Base-by-base conservation (phyloP, 2,797 vertebrate species). In the Aythya fuligula region DNA sequence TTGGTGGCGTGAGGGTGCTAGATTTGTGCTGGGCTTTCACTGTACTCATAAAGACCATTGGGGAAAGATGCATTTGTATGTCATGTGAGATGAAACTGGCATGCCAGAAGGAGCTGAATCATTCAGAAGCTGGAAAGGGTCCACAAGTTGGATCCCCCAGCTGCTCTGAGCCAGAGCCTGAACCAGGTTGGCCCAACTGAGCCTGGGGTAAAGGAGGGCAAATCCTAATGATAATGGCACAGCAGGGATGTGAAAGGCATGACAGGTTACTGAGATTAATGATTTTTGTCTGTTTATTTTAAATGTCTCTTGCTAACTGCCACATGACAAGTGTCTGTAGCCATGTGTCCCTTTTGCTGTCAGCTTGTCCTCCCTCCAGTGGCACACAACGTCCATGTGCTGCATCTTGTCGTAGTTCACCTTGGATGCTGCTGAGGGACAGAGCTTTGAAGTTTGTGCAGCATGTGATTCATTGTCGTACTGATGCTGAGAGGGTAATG, bases 321-420 rank as follows among this genome's bases (percentile, higher is more conserved):
- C 92, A 95, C 87, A 95, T 95, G 92, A 95, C 73, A 76, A 88
- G 32, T 96, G 94, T 96, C 92, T 95, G 96, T 95, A 95, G 93
- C 95, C 84, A 62, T 96, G 92, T 94, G 94, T 96, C 73, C 92
- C 93, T 94, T 93, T 93, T 95, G 82, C 96, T 96, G 96, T 96
- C 94, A 91, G 90, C 93, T 95, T 96, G 96, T 96, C 89, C 82
- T 96, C 79, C 90, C 89, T 94, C 81, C 7, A 4, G 78, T 95
- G 90, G 93, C 92, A 95, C 94, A 90, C 92, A 89, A 81, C 86
- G 89, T 94, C 94, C 93, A 92, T 56, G 90, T 95, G 96, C 94
- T 96, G 93, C 90, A 95, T 96, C 89, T 93, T 93, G 92, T 96
- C 90, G 81, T 66, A 92, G 58, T 96, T 96, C 89, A 85, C 72